Evolutionary conservation across 2,113 vertebrate genomes (phyloP).

Genomic region (Pungitius pungitius): DNA sequence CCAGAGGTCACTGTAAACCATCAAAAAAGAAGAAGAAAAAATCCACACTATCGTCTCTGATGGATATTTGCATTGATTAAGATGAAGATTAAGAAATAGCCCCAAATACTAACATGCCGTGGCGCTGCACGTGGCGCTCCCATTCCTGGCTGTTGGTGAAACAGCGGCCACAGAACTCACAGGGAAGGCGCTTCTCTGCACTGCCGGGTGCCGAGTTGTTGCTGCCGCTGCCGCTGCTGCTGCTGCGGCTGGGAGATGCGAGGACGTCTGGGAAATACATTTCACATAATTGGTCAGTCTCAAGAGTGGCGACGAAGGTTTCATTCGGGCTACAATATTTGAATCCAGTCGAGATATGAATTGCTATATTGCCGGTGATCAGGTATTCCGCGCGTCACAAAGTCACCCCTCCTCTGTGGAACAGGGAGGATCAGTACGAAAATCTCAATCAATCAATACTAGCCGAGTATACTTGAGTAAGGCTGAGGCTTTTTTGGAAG

Average conservation of each 20-base stretch:
- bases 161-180: slow-evolving; percentile 96
- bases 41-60: neutral
- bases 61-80: neutral
- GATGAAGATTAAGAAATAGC: neutral
- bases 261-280: slow-evolving; percentile 66
- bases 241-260: slow-evolving; percentile 56
- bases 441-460: neutral
- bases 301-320: neutral
- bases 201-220: slow-evolving; percentile 68
- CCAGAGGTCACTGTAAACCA: too few relatives aligned
- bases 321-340: neutral
- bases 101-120: slow-evolving; percentile 92
- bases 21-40: too few relatives aligned
- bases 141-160: slow-evolving; percentile 94
- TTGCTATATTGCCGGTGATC: neutral
- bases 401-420: neutral
- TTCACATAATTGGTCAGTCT: slow-evolving; percentile 26
- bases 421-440: neutral
- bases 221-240: slow-evolving; percentile 63
- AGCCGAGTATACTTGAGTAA: neutral
- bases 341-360: neutral
- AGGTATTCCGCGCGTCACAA: neutral
- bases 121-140: slow-evolving; percentile 95
- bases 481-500: slow-evolving; percentile 2
- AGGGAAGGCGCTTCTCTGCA: slow-evolving; percentile 89